Base-by-base conservation (phyloP, 2,888 invertebrate species). In the Drosophila mettleri region DNA sequence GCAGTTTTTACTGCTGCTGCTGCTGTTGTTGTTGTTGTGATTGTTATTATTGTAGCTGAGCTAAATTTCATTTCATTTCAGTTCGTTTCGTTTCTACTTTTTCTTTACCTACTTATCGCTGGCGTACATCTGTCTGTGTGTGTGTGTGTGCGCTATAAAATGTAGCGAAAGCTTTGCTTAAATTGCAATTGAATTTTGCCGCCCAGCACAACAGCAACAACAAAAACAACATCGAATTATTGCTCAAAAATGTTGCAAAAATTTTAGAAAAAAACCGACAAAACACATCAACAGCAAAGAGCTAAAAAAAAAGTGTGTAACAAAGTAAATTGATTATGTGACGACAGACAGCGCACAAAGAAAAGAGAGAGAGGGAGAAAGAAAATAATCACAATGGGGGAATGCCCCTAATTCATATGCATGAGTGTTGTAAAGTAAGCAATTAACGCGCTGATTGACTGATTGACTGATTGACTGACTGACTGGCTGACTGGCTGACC, bases 161-260 rank as follows among this genome's bases (percentile, higher is more conserved):
- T 65, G 61, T 58, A 78, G 84, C 83, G 86, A 83, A 83, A 83
- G 83, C 80, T 73, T 68, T 67, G 65, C 73, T 69, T 66, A 68
- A 85, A 71, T 75, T 78, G 78, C 86, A 86, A 69, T 73, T 70
- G 66, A 62, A 70, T 79, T 49, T 78, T 67, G 54, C 73, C 73
- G 77, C 63, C 73, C 53, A 69, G 33, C 31, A 49, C 29, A 61
- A 16, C 39, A 49, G 33, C 51, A 63, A 16, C 22, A 57, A 58
- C 31, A 62, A 31, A 36, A 41, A 39, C 22, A 64, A 53, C 48
- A 39, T 71, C 72, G 78, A 69, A 63, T 52, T 52, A 74, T 65
- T 76, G 58, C 61, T 62, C 55, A 67, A 80, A 75, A 66, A 66
- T 69, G 74, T 75, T 75, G 74, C 71, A 41, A 74, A 75, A 74